Conservation (phyloP, 2,113 vertebrate species). For the Microcebus jonahi region DNA sequence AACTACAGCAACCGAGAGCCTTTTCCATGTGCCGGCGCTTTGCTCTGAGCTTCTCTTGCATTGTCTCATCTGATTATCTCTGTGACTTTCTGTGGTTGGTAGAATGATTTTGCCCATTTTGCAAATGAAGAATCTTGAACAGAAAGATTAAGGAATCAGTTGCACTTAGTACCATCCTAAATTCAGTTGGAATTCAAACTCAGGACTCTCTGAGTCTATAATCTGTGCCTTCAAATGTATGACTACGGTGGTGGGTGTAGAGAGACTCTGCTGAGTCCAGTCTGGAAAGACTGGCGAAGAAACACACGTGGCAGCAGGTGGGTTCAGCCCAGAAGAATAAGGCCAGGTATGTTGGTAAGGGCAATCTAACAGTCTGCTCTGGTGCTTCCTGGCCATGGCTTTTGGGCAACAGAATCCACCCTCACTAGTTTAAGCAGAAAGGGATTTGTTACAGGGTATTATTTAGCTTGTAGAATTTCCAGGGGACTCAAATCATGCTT, state of each 20-base stretch:
- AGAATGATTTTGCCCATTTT: background rate
- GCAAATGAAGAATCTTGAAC: background rate
- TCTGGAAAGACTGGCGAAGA: background rate
- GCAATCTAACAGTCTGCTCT: background rate
- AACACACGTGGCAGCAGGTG: background rate
- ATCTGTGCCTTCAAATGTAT: background rate
- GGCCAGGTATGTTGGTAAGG: background rate
- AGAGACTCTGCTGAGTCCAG: background rate
- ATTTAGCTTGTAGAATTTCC: background rate
- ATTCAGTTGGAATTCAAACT: background rate
- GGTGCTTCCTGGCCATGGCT: background rate
- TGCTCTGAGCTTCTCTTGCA: background rate
- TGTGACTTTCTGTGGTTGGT: background rate
- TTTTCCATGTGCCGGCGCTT: background rate
- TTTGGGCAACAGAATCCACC: background rate
- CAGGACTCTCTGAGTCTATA: background rate
- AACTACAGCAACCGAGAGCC: background rate
- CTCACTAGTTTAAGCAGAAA: background rate
- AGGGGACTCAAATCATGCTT: background rate
- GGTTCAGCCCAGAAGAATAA: background rate
- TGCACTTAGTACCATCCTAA: background rate
- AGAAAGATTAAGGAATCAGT: background rate
- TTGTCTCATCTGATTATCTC: background rate
- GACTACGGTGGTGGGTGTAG: background rate
- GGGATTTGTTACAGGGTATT: background rate